Conservation (phyloP, 2,888 invertebrate genomes). For the Plusia festucae region DNA sequence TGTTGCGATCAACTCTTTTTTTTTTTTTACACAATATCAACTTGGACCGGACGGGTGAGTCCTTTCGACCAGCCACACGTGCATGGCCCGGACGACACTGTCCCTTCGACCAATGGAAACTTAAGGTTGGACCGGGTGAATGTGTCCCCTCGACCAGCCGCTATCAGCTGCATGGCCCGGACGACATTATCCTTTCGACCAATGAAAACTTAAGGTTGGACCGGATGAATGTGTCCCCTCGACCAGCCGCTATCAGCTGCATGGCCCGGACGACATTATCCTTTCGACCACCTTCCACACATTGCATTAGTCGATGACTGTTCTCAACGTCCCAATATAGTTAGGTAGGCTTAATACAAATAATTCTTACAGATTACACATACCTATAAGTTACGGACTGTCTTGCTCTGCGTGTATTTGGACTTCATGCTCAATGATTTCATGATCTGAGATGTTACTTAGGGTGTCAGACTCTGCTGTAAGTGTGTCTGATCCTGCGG, state of each 20-base stretch:
- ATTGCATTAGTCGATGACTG: constrained; percentile 2
- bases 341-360: not conserved
- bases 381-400: not conserved
- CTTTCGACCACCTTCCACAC: constrained; percentile 11
- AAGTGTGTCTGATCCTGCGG: not conserved
- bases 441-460: not conserved
- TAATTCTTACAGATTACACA: not conserved
- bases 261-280: constrained; percentile 7
- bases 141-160: constrained; percentile 6
- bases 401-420: not conserved
- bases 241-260: constrained; percentile 4
- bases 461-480: not conserved
- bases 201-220: not conserved
- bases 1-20: too few relatives aligned
- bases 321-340: constrained; percentile 2
- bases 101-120: not conserved
- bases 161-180: constrained; percentile 12
- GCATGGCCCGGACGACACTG: constrained; percentile 17
- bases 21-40: not conserved
- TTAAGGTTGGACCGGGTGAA: not conserved
- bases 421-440: not conserved
- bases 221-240: constrained; percentile 8
- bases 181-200: constrained; percentile 7
- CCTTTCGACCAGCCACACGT: constrained; percentile 23
- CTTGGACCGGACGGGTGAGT: constrained; percentile 25